Base-by-base conservation (phyloP, 2,113 vertebrate genomes). In the Pseudorectes ferrugineus region DNA sequence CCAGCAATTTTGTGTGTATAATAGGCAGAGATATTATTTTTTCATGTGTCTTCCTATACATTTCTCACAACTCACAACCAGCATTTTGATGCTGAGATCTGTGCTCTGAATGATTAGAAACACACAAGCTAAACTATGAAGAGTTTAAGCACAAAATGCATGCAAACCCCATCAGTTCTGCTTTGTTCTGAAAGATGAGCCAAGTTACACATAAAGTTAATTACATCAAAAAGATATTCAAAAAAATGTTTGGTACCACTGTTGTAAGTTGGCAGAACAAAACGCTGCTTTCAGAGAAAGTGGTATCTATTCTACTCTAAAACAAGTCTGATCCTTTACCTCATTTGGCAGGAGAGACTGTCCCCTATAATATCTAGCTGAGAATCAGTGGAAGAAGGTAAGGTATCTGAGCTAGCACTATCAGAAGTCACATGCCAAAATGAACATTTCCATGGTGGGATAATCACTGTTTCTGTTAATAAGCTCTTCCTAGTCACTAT, bases 1-100 rank as follows among this genome's bases (percentile, higher is more conserved):
- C 12, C 14, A 85, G 17, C 19, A 87, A 49, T 61, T 86, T 5
- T 52, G 23, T 49, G 8, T 12, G 7, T 11, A 24, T 15, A 42
- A 22, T 13, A 92, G 42, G 31, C 49, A 88, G 24, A 67, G 21
- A 19, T 17, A 31, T 1, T 61, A 21, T n/a, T 77, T 85, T 89
- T 78, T 46, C 23, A 45, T 0, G 0, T 13, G 1, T 33, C 25
- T 49, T 77, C 24, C 38, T 38, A 21, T 12, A 24, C 1, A 40
- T 57, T 38, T 65, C 57, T 76, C 54, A 33, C 8, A 72, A 31
- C 4, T 72, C 36, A 59, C 42, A 89, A 6, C 3, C 33, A 40
- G 13, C 13, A 59, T 73, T 79, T 67, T 48, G 25, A 61, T 57
- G 61, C 6, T 11, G 35, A 95, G 46, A 49, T 29, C 22, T 75